phyloP scores from a whole-genome alignment of 1,140 invertebrate species.

The Drosophila ohnishii region DNA sequence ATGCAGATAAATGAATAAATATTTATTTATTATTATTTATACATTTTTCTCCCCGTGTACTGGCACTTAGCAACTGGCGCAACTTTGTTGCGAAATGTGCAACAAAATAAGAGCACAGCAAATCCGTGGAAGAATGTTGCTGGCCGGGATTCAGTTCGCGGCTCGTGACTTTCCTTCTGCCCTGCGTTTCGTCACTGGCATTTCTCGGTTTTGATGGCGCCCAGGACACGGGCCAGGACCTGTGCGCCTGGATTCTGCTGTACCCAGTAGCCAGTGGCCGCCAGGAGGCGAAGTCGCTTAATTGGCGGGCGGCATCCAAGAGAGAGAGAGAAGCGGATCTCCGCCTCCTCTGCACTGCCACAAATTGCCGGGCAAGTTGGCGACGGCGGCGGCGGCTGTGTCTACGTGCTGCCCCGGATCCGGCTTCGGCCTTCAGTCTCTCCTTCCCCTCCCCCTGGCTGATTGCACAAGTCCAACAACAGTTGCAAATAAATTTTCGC shows the following conservation, averaged over 20 bases:
- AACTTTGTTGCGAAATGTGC: conserved; percentile 75
- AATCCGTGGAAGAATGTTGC: conserved; percentile 17
- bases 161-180: conserved; percentile 34
- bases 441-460: background rate
- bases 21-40: no score
- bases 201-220: conserved; percentile 71
- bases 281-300: conserved; percentile 53
- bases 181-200: conserved; percentile 65
- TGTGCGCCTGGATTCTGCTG: conserved; percentile 1
- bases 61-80: conserved; percentile 30
- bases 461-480: conserved; percentile 36
- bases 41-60: background rate
- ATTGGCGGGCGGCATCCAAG: conserved; percentile 61
- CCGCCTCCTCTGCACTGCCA: conserved; percentile 49
- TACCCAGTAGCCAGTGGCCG: background rate
- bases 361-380: conserved; percentile 38
- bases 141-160: conserved; percentile 21
- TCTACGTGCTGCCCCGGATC: conserved; percentile 40
- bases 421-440: conserved; percentile 1
- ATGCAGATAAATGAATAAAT: no score
- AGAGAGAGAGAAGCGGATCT: background rate
- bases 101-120: conserved; percentile 33
- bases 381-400: background rate
- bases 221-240: conserved; percentile 36
- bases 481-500: conserved; percentile 48